Evolutionary conservation across 2,888 invertebrate species (phyloP).

Genomic region (Antheraea yamamai): DNA sequence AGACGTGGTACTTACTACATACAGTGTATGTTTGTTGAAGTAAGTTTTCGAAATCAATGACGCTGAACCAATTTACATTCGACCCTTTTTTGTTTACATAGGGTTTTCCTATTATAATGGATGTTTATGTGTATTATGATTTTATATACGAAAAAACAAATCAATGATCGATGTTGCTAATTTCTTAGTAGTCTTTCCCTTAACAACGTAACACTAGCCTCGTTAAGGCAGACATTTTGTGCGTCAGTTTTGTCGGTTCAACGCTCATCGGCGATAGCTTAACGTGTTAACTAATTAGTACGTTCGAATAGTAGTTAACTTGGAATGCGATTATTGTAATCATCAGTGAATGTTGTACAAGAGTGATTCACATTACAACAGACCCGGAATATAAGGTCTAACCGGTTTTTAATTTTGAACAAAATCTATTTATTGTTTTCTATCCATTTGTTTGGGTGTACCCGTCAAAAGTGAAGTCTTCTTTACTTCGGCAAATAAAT

Average conservation of each 20-base stretch:
- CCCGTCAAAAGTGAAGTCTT: too few species aligned
- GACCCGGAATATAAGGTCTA: background rate
- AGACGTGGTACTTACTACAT: too few species aligned
- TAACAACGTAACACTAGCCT: background rate
- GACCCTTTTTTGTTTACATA: too few species aligned
- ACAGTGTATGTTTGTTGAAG: too few species aligned
- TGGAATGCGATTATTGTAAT: constrained; percentile 37
- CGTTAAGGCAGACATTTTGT: background rate
- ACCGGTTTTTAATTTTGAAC: background rate
- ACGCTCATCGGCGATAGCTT: constrained; percentile 42
- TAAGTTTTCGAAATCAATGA: too few species aligned
- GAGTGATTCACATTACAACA: constrained; percentile 19
- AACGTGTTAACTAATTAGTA: constrained; percentile 54
- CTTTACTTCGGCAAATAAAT: too few species aligned
- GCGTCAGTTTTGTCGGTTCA: constrained; percentile 51
- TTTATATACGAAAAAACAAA: too few species aligned
- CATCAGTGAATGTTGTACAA: constrained; percentile 30
- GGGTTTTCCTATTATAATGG: too few species aligned
- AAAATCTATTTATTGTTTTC: background rate
- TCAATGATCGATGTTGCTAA: too few species aligned
- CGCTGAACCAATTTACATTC: too few species aligned
- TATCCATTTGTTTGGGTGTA: too few species aligned
- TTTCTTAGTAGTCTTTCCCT: constrained; percentile 8
- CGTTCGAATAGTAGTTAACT: constrained; percentile 32
- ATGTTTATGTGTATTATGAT: too few species aligned